These are phyloP conservation scores for Carassius auratus DNA, from an alignment of 2,113 vertebrate species.

Conservation along the genomic window DNA sequence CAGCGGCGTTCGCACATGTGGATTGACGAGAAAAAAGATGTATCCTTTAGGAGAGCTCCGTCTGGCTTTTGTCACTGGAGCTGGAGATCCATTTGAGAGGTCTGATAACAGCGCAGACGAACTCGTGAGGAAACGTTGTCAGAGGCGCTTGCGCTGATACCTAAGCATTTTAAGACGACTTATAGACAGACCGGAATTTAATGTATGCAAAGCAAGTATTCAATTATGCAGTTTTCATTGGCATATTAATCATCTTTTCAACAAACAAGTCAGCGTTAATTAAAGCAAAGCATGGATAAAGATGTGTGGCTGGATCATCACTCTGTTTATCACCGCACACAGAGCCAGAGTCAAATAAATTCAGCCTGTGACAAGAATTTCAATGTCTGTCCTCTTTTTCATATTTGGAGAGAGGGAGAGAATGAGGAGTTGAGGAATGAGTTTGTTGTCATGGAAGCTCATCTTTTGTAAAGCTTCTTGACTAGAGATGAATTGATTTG, in stretches of 20 bases:
- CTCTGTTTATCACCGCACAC: constrained; percentile 96
- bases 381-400: constrained; percentile 86
- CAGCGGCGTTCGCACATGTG: too few species aligned
- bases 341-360: constrained; percentile 99
- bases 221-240: constrained; percentile 99
- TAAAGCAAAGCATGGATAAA: constrained; percentile 99
- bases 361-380: constrained; percentile 99
- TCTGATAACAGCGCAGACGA: constrained; percentile 73
- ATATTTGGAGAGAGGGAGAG: constrained; percentile 35
- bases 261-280: constrained; percentile 99
- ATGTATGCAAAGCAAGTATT: constrained; percentile 86
- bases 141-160: constrained; percentile 75
- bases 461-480: constrained; percentile 42
- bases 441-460: constrained; percentile 43
- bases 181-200: constrained; percentile 80
- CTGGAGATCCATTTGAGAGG: constrained; percentile 75
- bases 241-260: constrained; percentile 99
- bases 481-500: too few species aligned
- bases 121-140: constrained; percentile 77
- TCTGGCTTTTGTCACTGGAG: too few species aligned
- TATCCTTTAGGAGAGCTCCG: too few species aligned
- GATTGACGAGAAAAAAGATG: too few species aligned
- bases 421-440: constrained; percentile 18
- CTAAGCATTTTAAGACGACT: constrained; percentile 81
- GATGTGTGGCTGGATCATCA: constrained; percentile 99